A percentile compares a stretch with the other conserved stretches of the same genome.
Conservation (phyloP, 2,113 vertebrate species). For the Phasianus colchicus region DNA sequence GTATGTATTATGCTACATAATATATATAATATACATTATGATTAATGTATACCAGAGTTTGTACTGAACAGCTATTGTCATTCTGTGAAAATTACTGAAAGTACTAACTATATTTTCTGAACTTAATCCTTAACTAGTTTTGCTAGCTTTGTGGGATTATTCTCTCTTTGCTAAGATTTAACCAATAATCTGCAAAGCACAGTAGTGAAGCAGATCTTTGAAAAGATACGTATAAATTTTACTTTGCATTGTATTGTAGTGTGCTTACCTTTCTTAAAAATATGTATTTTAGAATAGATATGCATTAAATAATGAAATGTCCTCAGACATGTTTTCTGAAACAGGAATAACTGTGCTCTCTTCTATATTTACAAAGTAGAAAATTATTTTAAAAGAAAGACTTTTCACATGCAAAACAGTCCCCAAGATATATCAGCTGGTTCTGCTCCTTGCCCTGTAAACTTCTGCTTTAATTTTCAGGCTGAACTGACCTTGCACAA, state of each 20-base stretch:
- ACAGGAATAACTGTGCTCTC: not conserved
- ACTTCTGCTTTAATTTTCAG: slow-evolving; percentile 39
- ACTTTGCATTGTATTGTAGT: not conserved
- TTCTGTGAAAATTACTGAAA: not conserved
- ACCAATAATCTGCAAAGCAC: not conserved
- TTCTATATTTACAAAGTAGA: not conserved
- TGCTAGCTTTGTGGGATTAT: not conserved
- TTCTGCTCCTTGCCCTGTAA: slow-evolving; percentile 18
- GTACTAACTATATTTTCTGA: not conserved
- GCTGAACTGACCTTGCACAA: slow-evolving; percentile 67
- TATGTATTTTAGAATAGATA: not conserved
- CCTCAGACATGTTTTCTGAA: not conserved
- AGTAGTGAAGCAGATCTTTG: not conserved
- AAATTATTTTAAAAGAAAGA: not conserved
- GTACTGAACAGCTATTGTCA: not conserved
- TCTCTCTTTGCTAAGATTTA: not conserved
- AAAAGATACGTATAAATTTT: not conserved
- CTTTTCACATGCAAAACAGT: not conserved
- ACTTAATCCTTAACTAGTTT: not conserved
- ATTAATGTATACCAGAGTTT: not conserved
- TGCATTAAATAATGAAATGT: not conserved
- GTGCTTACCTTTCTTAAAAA: not conserved
- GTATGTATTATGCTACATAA: not conserved
- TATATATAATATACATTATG: too few species aligned
- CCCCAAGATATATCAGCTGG: not conserved